Percentiles rank a stretch among this genome's conserved stretches.
Evolutionary conservation across 2,113 vertebrate genomes (phyloP).

Genomic region (Osmerus eperlanus): DNA sequence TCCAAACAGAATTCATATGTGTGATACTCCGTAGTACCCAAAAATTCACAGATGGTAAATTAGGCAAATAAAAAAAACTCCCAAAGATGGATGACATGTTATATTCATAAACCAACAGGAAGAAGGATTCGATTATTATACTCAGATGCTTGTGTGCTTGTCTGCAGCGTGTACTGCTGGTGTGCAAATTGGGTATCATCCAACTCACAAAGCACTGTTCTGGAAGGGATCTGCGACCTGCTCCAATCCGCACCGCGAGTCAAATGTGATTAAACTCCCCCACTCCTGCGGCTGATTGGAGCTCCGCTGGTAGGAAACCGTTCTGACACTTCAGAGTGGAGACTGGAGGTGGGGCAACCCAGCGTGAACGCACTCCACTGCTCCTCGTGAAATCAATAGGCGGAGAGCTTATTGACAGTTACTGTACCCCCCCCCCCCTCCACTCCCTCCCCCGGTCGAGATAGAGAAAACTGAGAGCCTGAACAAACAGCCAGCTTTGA

Average conservation of each 20-base stretch:
- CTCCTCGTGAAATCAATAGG: constrained; percentile 41
- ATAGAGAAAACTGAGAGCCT: constrained; percentile 20
- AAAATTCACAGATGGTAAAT: not conserved
- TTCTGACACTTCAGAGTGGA: constrained; percentile 28
- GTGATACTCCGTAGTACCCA: not conserved
- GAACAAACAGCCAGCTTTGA: constrained; percentile 49
- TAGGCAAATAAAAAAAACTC: not conserved
- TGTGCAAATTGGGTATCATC: constrained; percentile 56
- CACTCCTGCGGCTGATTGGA: constrained; percentile 38
- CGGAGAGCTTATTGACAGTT: constrained; percentile 11
- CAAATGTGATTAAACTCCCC: constrained; percentile 56
- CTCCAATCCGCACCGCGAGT: constrained; percentile 47
- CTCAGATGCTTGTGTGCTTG: not conserved
- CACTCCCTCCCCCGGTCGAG: constrained; percentile 17
- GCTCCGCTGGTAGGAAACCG: constrained; percentile 29
- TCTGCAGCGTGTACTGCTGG: constrained; percentile 15
- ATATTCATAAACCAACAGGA: too few relatives aligned
- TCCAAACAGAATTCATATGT: not conserved
- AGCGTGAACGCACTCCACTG: constrained; percentile 14
- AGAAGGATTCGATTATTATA: too few relatives aligned
- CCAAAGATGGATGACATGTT: too few relatives aligned
- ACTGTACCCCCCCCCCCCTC: constrained; percentile 2
- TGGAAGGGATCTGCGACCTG: constrained; percentile 28
- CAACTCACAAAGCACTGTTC: constrained; percentile 22
- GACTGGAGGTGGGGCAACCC: constrained; percentile 7